phyloP scores from a whole-genome alignment of 2,113 vertebrate species.

The Mixornis gularis region DNA sequence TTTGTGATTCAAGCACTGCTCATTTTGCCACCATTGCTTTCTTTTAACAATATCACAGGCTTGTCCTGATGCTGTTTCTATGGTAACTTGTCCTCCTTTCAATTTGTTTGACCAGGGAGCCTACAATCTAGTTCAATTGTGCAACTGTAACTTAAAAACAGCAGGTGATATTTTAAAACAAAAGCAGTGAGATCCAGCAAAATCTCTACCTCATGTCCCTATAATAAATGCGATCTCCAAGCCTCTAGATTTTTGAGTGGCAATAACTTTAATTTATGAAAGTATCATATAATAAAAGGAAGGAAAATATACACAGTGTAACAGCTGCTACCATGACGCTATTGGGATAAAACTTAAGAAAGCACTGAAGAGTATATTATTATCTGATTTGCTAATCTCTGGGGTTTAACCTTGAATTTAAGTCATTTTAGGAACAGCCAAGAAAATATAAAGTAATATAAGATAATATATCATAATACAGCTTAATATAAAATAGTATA shows the following conservation, averaged over 20 bases:
- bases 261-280: neutral
- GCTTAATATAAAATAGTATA: neutral
- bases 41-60: neutral
- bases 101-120: neutral
- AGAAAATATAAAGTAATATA: neutral
- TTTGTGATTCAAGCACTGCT: neutral
- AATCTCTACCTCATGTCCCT: neutral
- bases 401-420: neutral
- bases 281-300: neutral
- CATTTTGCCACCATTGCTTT: neutral
- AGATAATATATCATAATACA: fast-evolving
- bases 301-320: neutral
- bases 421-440: neutral
- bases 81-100: neutral
- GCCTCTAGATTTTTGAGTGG: neutral
- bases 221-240: neutral
- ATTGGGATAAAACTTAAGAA: neutral
- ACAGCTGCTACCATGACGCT: neutral
- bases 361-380: neutral
- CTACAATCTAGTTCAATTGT: neutral
- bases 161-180: neutral
- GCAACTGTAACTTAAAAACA: slow-evolving; percentile 1
- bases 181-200: neutral
- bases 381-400: neutral
- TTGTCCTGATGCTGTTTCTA: slow-evolving; percentile 18